Evolutionary conservation across 2,888 invertebrate species (phyloP).

Genomic region (Ornithoptera alexandrae): DNA sequence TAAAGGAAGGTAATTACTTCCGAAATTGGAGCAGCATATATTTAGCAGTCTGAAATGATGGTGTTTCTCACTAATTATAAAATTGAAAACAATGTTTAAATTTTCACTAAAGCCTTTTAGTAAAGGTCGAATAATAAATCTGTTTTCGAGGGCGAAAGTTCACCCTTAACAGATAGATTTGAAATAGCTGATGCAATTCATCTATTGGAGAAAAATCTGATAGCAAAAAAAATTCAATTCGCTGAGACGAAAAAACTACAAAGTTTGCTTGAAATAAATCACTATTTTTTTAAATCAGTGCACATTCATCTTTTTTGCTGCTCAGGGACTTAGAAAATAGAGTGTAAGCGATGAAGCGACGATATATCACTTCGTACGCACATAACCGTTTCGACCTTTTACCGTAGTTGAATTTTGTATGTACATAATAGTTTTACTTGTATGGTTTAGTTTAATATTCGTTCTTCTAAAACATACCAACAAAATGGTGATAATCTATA

Average conservation of each 20-base stretch:
- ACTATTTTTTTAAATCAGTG: constrained; percentile 12
- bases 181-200: no score
- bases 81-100: no score
- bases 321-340: constrained; percentile 12
- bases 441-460: neutral
- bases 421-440: neutral
- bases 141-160: no score
- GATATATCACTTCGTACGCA: constrained; percentile 15
- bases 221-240: constrained; percentile 1
- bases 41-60: no score
- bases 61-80: no score
- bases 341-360: constrained; percentile 8
- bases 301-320: constrained; percentile 8
- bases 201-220: neutral
- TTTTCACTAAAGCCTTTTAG: no score
- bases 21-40: no score
- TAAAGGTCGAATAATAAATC: no score
- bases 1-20: no score
- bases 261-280: constrained; percentile 10
- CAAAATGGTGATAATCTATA: no score
- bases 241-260: neutral
- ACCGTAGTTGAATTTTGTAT: constrained; percentile 4
- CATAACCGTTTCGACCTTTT: constrained; percentile 19
- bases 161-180: no score
- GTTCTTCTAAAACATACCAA: no score